Conservation (phyloP, 2,888 invertebrate genomes). For the Desoria tigrina region DNA sequence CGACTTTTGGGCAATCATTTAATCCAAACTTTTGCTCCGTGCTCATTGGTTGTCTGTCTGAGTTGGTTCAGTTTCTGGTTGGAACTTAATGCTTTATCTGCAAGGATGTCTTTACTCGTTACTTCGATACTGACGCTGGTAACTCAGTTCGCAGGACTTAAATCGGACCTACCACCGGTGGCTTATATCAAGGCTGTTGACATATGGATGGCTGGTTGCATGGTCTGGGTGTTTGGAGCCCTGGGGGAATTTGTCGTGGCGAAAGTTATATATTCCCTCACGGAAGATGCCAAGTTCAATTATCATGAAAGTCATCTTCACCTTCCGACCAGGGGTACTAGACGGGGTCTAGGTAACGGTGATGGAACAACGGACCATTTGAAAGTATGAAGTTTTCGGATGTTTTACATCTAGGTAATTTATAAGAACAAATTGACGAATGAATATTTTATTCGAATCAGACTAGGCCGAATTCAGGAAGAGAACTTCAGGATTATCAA, state of each 20-base stretch:
- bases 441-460: too few species aligned
- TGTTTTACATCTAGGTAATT: too few species aligned
- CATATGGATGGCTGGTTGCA: conserved; percentile 74
- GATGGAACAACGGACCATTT: too few species aligned
- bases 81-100: conserved; percentile 79
- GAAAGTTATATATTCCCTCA: conserved; percentile 74
- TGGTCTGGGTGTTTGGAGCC: conserved; percentile 82
- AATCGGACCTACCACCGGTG: conserved; percentile 80
- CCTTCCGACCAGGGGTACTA: neutral
- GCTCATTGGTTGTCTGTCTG: conserved; percentile 76
- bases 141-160: conserved; percentile 80
- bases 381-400: too few species aligned
- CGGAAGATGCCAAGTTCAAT: conserved; percentile 56
- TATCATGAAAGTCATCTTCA: conserved; percentile 60
- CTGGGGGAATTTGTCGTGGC: conserved; percentile 80
- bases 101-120: conserved; percentile 75
- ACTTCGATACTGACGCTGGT: conserved; percentile 81
- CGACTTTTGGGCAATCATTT: conserved; percentile 81
- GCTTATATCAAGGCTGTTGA: conserved; percentile 73
- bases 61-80: conserved; percentile 88
- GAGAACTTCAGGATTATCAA: too few species aligned
- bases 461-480: too few species aligned
- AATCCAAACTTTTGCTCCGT: conserved; percentile 82
- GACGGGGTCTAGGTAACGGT: too few species aligned
- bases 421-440: too few species aligned